A percentile compares a stretch with the other conserved stretches of the same genome.
Evolutionary conservation across 2,113 vertebrate genomes (phyloP).

Genomic region (Vimba vimba): DNA sequence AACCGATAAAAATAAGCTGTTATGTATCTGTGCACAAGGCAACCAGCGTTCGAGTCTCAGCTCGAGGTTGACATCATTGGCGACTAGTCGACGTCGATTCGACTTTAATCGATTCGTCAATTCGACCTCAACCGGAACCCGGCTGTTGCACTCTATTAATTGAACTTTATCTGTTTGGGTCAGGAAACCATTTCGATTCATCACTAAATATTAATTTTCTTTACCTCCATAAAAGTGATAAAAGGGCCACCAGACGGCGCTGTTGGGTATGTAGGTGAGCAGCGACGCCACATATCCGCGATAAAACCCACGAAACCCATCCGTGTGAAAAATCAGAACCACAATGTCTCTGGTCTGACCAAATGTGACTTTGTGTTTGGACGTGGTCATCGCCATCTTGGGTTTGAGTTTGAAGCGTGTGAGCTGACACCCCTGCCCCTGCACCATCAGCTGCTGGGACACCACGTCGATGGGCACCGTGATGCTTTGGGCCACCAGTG

Average conservation of each 20-base stretch:
- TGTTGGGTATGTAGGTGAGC: slow-evolving; percentile 98
- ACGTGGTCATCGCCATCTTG: slow-evolving; percentile 60
- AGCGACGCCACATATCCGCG: slow-evolving; percentile 92
- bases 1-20: too few relatives aligned
- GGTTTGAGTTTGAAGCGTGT: slow-evolving; percentile 84
- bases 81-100: too few relatives aligned
- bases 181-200: too few relatives aligned
- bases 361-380: slow-evolving; percentile 76
- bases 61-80: too few relatives aligned
- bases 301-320: slow-evolving; percentile 92
- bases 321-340: slow-evolving; percentile 86
- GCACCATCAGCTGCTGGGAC: slow-evolving; percentile 98
- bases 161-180: too few relatives aligned
- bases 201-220: too few relatives aligned
- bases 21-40: too few relatives aligned
- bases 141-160: too few relatives aligned
- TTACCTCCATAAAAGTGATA: slow-evolving; percentile 97
- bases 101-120: too few relatives aligned
- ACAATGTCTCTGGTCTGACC: slow-evolving; percentile 91
- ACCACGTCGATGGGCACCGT: slow-evolving; percentile 94
- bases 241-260: slow-evolving; percentile 97
- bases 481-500: slow-evolving; percentile 96
- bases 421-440: slow-evolving; percentile 85
- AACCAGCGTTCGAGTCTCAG: too few relatives aligned
- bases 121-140: too few relatives aligned